These are phyloP conservation scores for Apistogramma diplotaenia DNA, from an alignment of 2,113 vertebrate genomes.

Conservation along the genomic window DNA sequence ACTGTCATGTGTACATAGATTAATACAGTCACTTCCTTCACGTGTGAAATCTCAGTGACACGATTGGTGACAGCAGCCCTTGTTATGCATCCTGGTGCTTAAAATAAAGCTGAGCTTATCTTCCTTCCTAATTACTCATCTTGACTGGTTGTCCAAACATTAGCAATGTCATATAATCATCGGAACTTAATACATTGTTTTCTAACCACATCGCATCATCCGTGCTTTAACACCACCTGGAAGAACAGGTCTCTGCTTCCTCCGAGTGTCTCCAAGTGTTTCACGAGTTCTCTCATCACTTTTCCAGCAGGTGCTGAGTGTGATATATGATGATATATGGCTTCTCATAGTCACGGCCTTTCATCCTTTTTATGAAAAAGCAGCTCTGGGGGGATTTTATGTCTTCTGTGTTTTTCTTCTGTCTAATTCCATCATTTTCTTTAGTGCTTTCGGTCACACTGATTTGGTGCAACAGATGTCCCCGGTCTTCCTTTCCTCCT, in stretches of 20 bases:
- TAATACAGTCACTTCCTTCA: not conserved
- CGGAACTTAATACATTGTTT: not conserved
- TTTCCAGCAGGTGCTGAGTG: constrained; percentile 23
- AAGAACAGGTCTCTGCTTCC: constrained; percentile 15
- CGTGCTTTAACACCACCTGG: not conserved
- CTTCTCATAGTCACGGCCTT: constrained; percentile 23
- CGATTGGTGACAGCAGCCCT: not conserved
- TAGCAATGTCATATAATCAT: not conserved
- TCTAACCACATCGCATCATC: not conserved
- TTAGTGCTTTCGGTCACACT: constrained; percentile 14
- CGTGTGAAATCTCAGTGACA: not conserved
- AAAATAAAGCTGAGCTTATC: not conserved
- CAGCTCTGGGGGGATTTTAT: not conserved
- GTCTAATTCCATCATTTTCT: constrained; percentile 5
- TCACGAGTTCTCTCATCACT: not conserved
- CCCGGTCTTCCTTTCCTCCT: constrained; percentile 21
- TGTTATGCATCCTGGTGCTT: not conserved
- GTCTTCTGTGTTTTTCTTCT: constrained; percentile 17
- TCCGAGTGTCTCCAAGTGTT: not conserved
- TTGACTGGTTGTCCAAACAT: not conserved
- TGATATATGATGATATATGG: constrained; percentile 30
- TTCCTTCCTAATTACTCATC: not conserved
- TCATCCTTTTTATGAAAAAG: constrained; percentile 12
- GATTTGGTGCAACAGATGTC: constrained; percentile 39
- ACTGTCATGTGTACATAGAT: not conserved